Base-by-base conservation (phyloP, 2,113 vertebrate genomes). In the cattle (Bos taurus) region DNA sequence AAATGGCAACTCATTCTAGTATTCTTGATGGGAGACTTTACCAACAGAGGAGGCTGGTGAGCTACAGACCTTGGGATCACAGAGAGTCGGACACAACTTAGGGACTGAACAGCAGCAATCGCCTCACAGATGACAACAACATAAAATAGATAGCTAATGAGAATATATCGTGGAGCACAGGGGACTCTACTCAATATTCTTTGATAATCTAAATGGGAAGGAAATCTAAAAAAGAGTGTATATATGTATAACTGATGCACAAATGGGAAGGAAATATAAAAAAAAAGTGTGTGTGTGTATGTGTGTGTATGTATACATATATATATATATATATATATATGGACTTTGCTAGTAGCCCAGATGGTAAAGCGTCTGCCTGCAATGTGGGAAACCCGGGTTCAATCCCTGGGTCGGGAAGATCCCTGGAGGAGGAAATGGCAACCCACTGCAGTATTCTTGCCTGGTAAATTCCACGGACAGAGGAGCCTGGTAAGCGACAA, bases 321-420 rank as follows among this genome's bases (percentile, higher is more conserved):
- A 2, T 57, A 0, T 11, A n/a, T n/a, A n/a, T n/a, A n/a, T n/a
- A n/a, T n/a, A 59, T 14, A 28, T 2, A 60, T 0, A 3, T 64
- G 30, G 30, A 2, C 4, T 67, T 67, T n/a, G 17, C 17, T 36
- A 10, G 33, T 36, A 4, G 64, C 1, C 36, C 17, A 67, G 17
- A 36, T 21, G n/a, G n/a, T 2, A 67, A 36, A 67, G 64, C 4
- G 0, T 67, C n/a, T 21, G 33, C 64, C 64, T 36, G 33, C 64
- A n/a, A 19, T n/a, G 17, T 4, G 1, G 17, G 64, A 67, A 17
- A 11, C 17, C 33, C 1, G 8, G 64, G 33, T 36, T 67, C 0
- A 1, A 67, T n/a, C 10, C 17, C 33, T 67, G n/a, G 9, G n/a
- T 36, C 0, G 0, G 33, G 64, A 36, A 67, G n/a, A 67, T 67